These are phyloP conservation scores for Drosophila algonquin DNA, from an alignment of 2,888 invertebrate species.

Conservation along the genomic window DNA sequence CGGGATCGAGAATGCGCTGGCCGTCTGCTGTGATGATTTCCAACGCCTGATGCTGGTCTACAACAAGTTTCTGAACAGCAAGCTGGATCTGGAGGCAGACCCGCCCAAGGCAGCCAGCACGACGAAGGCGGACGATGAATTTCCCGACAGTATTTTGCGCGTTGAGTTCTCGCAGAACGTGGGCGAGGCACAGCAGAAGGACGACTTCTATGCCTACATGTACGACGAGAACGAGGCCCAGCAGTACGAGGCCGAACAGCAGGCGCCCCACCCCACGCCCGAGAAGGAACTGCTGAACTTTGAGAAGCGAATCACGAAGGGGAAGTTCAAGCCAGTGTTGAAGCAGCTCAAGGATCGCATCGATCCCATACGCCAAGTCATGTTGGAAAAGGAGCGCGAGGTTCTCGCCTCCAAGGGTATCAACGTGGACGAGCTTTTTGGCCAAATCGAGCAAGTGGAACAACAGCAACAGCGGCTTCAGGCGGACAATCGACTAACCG, in stretches of 20 bases:
- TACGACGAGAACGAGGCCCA: constrained; percentile 77
- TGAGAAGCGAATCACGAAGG: constrained; percentile 82
- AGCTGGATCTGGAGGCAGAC: constrained; percentile 63
- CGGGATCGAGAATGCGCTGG: constrained; percentile 80
- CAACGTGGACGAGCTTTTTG: constrained; percentile 81
- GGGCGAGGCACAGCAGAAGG: constrained; percentile 71
- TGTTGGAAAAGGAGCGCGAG: constrained; percentile 82
- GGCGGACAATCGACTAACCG: constrained; percentile 57
- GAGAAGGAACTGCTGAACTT: constrained; percentile 81
- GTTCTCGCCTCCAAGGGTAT: constrained; percentile 82
- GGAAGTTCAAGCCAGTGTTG: constrained; percentile 83
- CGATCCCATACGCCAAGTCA: constrained; percentile 82
- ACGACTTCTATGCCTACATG: constrained; percentile 83
- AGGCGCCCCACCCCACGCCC: constrained; percentile 61
- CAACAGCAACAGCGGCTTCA: constrained; percentile 23
- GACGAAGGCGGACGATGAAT: constrained; percentile 63
- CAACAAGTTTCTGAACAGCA: constrained; percentile 82
- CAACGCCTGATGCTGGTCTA: constrained; percentile 83
- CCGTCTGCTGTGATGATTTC: constrained; percentile 83
- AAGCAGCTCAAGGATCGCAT: constrained; percentile 83
- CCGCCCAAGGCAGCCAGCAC: constrained; percentile 3
- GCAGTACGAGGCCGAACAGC: constrained; percentile 56
- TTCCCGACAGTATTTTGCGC: constrained; percentile 79
- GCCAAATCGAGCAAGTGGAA: constrained; percentile 44
- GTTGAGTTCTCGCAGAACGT: constrained; percentile 79